A percentile compares a stretch with the other conserved stretches of the same genome.
Conservation (phyloP, 2,113 vertebrate species). For the Oryzias curvinotus region DNA sequence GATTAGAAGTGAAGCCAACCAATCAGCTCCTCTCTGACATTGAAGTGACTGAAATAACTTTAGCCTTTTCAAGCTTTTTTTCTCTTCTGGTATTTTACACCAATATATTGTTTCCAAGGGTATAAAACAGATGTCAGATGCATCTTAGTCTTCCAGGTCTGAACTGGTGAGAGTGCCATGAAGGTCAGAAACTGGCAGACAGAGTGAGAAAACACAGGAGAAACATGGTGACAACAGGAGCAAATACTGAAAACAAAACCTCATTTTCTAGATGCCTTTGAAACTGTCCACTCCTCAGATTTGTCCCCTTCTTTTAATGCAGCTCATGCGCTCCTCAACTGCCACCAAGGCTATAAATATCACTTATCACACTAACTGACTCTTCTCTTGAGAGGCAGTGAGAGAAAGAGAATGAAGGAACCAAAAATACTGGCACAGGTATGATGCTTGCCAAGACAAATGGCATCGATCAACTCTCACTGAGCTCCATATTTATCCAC, state of each 20-base stretch:
- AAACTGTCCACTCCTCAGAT: constrained; percentile 37
- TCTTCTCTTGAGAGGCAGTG: constrained; percentile 29
- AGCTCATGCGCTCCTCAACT: constrained; percentile 36
- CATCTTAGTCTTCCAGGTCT: constrained; percentile 55
- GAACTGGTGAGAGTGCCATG: constrained; percentile 10
- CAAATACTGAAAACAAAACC: constrained; percentile 66
- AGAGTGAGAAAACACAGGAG: neutral
- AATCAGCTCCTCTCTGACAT: constrained; percentile 56
- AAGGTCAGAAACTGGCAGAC: neutral
- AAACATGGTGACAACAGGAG: constrained; percentile 26
- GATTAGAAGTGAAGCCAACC: constrained; percentile 46
- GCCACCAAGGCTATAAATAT: constrained; percentile 71
- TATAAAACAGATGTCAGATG: constrained; percentile 33
- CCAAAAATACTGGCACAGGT: constrained; percentile 48
- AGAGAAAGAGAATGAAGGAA: constrained; percentile 22
- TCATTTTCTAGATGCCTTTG: constrained; percentile 43
- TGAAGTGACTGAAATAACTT: constrained; percentile 23
- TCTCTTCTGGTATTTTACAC: constrained; percentile 7
- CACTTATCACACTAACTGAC: constrained; percentile 65
- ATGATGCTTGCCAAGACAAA: constrained; percentile 68
- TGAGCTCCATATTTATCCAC: constrained; percentile 50
- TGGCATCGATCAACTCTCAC: constrained; percentile 63
- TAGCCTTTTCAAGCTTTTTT: neutral
- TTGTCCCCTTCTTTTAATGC: constrained; percentile 38
- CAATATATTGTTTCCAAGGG: constrained; percentile 7